Evolutionary conservation across 2,797 vertebrate species (phyloP).

Genomic region (Hippocampus kuda): DNA sequence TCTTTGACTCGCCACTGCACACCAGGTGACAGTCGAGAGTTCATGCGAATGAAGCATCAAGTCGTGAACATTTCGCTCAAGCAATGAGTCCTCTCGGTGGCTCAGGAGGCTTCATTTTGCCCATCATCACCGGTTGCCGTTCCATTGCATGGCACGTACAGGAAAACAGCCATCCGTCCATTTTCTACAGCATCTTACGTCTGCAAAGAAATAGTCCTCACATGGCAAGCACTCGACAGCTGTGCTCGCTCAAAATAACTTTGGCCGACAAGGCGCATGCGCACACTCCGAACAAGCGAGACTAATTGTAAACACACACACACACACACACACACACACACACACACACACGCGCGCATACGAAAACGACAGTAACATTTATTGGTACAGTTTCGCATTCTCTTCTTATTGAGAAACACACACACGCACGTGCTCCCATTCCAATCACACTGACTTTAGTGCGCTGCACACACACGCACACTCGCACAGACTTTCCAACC

Average conservation of each 20-base stretch:
- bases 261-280: neutral
- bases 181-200: neutral
- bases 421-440: neutral
- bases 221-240: neutral
- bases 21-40: no score
- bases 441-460: neutral
- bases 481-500: neutral
- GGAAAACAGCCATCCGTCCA: neutral
- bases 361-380: neutral
- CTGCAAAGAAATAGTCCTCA: neutral
- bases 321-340: neutral
- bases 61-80: no score
- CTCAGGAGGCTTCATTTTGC: no score
- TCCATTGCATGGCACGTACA: no score
- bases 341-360: no score
- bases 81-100: no score
- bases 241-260: constrained; percentile 1
- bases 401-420: neutral
- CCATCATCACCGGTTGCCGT: no score
- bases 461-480: neutral
- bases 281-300: neutral
- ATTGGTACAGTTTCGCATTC: neutral
- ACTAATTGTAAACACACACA: neutral
- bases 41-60: no score
- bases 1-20: no score